phyloP scores from a whole-genome alignment of 2,113 vertebrate genomes.

The Periophthalmus modestus region DNA sequence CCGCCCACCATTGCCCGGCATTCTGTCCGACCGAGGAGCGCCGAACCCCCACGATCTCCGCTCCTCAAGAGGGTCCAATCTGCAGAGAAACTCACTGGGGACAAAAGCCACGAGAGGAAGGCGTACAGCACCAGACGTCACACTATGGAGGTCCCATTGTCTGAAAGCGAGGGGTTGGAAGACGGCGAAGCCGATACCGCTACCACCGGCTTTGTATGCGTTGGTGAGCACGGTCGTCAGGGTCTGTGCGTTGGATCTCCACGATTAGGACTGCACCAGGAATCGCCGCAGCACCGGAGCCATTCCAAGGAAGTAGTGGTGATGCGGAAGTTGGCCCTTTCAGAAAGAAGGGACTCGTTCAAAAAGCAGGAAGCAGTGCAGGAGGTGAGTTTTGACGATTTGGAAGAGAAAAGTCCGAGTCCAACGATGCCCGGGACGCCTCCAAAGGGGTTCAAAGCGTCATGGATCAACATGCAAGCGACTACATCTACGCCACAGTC shows the following conservation, averaged over 20 bases:
- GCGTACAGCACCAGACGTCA: slow-evolving; percentile 70
- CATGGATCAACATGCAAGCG: slow-evolving; percentile 60
- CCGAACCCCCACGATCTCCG: slow-evolving; percentile 83
- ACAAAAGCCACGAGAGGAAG: slow-evolving; percentile 82
- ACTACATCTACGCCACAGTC: background rate
- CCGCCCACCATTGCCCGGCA: slow-evolving; percentile 86
- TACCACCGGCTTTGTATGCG: slow-evolving; percentile 63
- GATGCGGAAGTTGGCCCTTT: slow-evolving; percentile 88
- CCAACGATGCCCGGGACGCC: slow-evolving; percentile 25
- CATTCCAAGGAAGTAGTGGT: slow-evolving; percentile 83
- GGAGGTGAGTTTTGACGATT: slow-evolving; percentile 87
- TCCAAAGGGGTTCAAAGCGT: slow-evolving; percentile 49
- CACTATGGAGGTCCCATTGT: slow-evolving; percentile 73
- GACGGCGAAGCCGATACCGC: slow-evolving; percentile 54
- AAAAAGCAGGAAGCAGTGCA: slow-evolving; percentile 94
- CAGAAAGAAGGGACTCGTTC: slow-evolving; percentile 90
- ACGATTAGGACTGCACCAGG: slow-evolving; percentile 60
- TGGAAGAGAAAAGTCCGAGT: slow-evolving; percentile 42
- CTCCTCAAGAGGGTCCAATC: slow-evolving; percentile 88
- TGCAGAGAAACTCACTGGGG: slow-evolving; percentile 83
- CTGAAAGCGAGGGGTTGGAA: slow-evolving; percentile 68
- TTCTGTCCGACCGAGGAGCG: slow-evolving; percentile 77
- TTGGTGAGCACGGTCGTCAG: slow-evolving; percentile 72
- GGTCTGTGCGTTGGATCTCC: slow-evolving; percentile 56
- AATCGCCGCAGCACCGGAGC: slow-evolving; percentile 59